Evolutionary conservation across 2,888 invertebrate species (phyloP).

Genomic region (Encarsia formosa): DNA sequence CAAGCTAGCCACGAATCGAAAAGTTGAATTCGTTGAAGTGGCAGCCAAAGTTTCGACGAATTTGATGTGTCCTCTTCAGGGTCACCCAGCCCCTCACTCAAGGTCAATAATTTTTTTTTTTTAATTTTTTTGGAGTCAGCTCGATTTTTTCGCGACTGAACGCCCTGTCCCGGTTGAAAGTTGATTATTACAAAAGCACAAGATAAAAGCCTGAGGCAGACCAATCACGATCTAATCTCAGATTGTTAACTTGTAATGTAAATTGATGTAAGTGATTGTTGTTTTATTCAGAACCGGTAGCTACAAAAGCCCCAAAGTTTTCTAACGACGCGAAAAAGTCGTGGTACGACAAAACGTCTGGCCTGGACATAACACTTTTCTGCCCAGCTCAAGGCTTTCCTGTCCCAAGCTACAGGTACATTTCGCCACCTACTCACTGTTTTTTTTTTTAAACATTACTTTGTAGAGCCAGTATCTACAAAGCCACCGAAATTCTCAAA

Average conservation of each 20-base stretch:
- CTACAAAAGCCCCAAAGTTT: conserved; percentile 65
- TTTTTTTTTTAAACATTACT: background rate
- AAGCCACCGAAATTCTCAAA: conserved; percentile 53
- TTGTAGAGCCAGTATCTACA: conserved; percentile 60
- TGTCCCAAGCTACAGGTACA: conserved; percentile 68
- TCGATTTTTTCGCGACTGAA: no score
- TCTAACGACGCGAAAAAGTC: conserved; percentile 65
- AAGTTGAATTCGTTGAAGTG: conserved; percentile 46
- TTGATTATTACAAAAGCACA: no score
- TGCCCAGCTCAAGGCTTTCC: conserved; percentile 73
- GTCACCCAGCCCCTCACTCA: conserved; percentile 60
- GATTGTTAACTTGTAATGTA: no score
- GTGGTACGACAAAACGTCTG: conserved; percentile 63
- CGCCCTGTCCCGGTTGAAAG: no score
- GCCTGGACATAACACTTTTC: conserved; percentile 63
- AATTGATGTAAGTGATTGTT: no score
- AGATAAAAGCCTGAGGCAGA: no score
- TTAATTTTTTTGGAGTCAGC: background rate
- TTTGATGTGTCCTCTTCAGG: conserved; percentile 73
- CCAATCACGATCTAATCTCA: no score
- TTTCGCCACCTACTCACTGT: conserved; percentile 44
- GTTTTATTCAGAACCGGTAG: conserved; percentile 53
- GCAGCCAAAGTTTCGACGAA: conserved; percentile 31
- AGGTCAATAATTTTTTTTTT: conserved; percentile 38
- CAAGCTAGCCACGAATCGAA: conserved; percentile 46